phyloP scores from a whole-genome alignment of 2,113 vertebrate genomes.

The Galeopterus variegatus region DNA sequence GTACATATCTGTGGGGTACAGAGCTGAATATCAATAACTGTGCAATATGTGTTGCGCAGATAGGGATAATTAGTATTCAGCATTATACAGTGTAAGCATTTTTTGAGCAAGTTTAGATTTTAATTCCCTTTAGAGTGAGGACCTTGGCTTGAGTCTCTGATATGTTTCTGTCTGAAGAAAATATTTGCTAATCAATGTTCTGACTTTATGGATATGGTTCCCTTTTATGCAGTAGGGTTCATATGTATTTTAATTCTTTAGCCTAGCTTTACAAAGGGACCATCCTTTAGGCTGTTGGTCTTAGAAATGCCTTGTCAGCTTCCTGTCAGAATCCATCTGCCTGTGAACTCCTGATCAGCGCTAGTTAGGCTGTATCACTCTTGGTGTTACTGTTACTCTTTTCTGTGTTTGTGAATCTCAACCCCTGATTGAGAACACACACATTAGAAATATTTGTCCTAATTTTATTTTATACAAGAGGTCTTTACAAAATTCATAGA shows the following conservation, averaged over 20 bases:
- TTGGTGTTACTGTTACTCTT: not conserved
- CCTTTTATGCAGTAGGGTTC: not conserved
- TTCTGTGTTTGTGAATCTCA: constrained; percentile 39
- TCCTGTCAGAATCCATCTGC: not conserved
- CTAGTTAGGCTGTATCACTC: not conserved
- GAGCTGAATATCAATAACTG: too few species aligned
- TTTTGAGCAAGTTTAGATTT: constrained; percentile 7
- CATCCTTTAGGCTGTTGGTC: not conserved
- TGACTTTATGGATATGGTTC: not conserved
- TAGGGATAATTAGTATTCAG: too few species aligned
- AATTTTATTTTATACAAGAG: not conserved
- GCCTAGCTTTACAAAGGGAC: not conserved
- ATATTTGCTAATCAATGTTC: constrained; percentile 34
- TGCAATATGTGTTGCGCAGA: too few species aligned
- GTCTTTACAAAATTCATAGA: too few species aligned
- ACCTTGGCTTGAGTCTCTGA: not conserved
- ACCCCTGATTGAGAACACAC: not conserved
- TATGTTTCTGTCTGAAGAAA: constrained; percentile 63
- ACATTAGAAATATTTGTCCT: constrained; percentile 32
- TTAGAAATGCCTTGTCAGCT: not conserved
- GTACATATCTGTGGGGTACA: too few species aligned
- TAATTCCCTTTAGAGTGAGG: constrained; percentile 45
- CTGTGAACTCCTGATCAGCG: not conserved
- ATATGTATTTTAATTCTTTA: not conserved
- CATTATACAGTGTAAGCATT: too few species aligned